phyloP scores from a whole-genome alignment of 2,888 invertebrate species.

The Ophraella communa region DNA sequence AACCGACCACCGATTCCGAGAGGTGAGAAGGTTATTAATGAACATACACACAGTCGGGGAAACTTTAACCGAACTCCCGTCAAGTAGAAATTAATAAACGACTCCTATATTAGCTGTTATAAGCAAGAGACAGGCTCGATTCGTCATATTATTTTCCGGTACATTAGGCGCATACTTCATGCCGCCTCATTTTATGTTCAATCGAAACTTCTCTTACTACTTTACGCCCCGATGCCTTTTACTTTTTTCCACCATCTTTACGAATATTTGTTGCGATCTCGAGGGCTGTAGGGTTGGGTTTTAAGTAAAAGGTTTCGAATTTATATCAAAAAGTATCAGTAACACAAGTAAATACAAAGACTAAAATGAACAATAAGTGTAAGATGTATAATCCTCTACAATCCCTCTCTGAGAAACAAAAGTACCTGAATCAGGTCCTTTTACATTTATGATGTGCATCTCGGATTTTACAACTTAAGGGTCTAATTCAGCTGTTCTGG shows the following conservation, averaged over 20 bases:
- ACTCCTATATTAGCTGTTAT: constrained; percentile 61
- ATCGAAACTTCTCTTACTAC: constrained; percentile 33
- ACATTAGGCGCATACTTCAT: constrained; percentile 63
- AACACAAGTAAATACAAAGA: too few relatives aligned
- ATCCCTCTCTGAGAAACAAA: too few relatives aligned
- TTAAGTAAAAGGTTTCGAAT: too few relatives aligned
- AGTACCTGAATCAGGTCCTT: too few relatives aligned
- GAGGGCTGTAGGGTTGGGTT: too few relatives aligned
- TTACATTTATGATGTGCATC: too few relatives aligned
- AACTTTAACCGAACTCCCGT: constrained; percentile 46
- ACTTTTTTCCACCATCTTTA: constrained; percentile 10
- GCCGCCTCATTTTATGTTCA: constrained; percentile 51
- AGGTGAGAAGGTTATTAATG: constrained; percentile 61
- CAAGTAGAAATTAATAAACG: constrained; percentile 60
- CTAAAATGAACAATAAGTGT: too few relatives aligned
- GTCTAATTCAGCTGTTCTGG: too few relatives aligned
- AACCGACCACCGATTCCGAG: constrained; percentile 48
- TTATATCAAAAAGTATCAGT: too few relatives aligned
- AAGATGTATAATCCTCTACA: too few relatives aligned
- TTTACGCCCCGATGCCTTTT: constrained; percentile 18
- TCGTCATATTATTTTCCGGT: constrained; percentile 64
- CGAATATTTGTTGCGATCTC: background rate
- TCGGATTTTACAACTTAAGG: too few relatives aligned
- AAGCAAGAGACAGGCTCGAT: constrained; percentile 62
- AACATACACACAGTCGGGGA: constrained; percentile 55